Evolutionary conservation across 2,888 invertebrate species (phyloP).

Genomic region (Drosophila dives): DNA sequence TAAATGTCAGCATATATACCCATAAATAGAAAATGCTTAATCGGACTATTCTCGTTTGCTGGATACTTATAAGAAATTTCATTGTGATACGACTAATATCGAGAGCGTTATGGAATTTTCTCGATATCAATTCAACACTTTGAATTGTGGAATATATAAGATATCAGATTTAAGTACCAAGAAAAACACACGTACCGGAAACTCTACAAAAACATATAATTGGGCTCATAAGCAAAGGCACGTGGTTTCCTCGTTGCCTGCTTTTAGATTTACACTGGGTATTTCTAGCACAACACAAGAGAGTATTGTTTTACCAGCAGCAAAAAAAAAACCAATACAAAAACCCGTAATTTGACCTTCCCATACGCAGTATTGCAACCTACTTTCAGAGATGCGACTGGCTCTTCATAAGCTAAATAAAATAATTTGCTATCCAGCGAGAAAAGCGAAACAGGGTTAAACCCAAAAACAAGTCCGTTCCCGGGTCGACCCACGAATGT

Average conservation of each 20-base stretch:
- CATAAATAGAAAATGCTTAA: background rate
- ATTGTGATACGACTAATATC: background rate
- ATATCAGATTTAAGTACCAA: slow-evolving; percentile 2
- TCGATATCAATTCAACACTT: background rate
- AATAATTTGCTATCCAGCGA: slow-evolving; percentile 16
- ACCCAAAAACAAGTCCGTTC: slow-evolving; percentile 1
- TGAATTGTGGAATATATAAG: background rate
- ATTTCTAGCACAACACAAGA: background rate
- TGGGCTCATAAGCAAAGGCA: background rate
- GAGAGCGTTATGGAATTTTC: background rate
- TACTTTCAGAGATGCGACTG: slow-evolving; percentile 3
- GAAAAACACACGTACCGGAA: slow-evolving; percentile 8
- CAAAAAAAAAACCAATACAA: background rate
- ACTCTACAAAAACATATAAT: background rate
- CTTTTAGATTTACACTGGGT: background rate
- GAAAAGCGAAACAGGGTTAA: slow-evolving; percentile 20
- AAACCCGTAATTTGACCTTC: slow-evolving; percentile 2
- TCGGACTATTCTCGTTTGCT: background rate
- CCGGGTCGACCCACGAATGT: slow-evolving; percentile 30
- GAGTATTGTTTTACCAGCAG: background rate
- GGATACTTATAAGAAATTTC: background rate
- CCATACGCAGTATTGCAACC: slow-evolving; percentile 6
- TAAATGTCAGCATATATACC: background rate
- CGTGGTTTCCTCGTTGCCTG: background rate
- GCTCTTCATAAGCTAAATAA: background rate